Evolutionary conservation across 2,888 invertebrate genomes (phyloP), one percentile per base, ranked within the genome.

Genomic region (Rambutsinella grinnellia): DNA sequence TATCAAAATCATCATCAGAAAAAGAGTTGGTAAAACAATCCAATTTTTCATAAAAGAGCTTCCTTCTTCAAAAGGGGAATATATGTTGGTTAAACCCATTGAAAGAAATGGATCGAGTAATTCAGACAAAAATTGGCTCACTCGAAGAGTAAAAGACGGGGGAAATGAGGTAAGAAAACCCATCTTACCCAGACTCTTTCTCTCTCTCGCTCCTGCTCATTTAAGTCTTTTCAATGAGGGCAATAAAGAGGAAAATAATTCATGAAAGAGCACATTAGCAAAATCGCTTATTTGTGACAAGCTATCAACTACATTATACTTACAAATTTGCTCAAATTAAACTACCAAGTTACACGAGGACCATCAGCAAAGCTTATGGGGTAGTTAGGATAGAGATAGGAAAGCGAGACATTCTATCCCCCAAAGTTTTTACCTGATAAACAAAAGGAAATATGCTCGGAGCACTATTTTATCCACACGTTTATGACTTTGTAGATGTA

Each of bases 1-100:
- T 76, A 76, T 62, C 65, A 76, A 58, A 49, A 68, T 28, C 63
- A 67, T 47, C 23, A 36, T 53, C 53, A 63, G 28, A 26, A 49
- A 56, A 44, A 36, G 36, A 5, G 13, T 36, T 36, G 13, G 5
- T 24, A 65, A 74, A 74, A 74, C 74, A 74, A 58, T 74, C 67
- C 60, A 74, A 68, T 68, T 67, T 36, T 74, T 68, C 75, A 63
- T 62, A 13, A 36, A 36, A 5, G 6, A 5, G 5, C 13, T 36
- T 36, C 13, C 13, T 36, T 36, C 36, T 36, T 36, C 36, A 36
- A 36, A 36, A 36, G 5, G 36, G 13, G 36, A 36, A 13, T 5
- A 36, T 36, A 8, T 8, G 36, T 13, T 36, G 5, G 5, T 36
- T 36, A 36, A 5, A 13, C 36, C 36, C 36, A 36, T 13, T 8